Base-by-base conservation (phyloP, 2,113 vertebrate genomes). In the Hucho hucho region DNA sequence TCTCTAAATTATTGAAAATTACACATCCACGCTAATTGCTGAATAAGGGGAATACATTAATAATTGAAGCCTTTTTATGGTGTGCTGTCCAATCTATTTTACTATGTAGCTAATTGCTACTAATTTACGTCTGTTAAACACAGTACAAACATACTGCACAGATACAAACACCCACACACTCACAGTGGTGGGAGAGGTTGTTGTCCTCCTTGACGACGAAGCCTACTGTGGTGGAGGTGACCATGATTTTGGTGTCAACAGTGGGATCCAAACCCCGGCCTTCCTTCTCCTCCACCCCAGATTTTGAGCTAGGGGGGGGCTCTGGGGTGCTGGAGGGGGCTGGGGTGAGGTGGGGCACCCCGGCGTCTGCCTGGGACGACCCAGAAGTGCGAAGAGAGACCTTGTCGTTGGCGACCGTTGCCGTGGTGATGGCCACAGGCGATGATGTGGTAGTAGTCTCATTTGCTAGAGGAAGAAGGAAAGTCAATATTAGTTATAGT, bases 111-210 rank as follows among this genome's bases (percentile, higher is more conserved):
- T 43, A 12, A 43, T 9, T 43, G 37, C 9, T 9, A 43, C 9
- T 43, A 11, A 43, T 43, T 43, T 43, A 43, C 2, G 2, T 43
- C 37, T 43, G 37, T 43, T 43, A 12, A 43, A 43, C 37, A 43
- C 7, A 43, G 37, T 43, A 43, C 9, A 43, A 43, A 43, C 7
- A 43, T 43, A 43, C 37, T n/a, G 32, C 2, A 29, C 59, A 13
- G 6, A 46, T 16, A 68, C 75, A 64, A 95, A 43, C 28, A 65
- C 28, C 32, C 2, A 32, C 20, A 68, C 75, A 64, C 95, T 96
- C 90, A 98, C 97, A 96, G 89, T 96, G 96, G 73, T 97, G 96
- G 11, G 96, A 98, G 69, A 97, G 87, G 85, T 95, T 97, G 92
- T 90, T 92, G 75, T 87, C 88, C 18, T 47, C 59, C 20, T 92